Conservation (phyloP, 2,797 vertebrate species). For the Rhinogobio ventralis region DNA sequence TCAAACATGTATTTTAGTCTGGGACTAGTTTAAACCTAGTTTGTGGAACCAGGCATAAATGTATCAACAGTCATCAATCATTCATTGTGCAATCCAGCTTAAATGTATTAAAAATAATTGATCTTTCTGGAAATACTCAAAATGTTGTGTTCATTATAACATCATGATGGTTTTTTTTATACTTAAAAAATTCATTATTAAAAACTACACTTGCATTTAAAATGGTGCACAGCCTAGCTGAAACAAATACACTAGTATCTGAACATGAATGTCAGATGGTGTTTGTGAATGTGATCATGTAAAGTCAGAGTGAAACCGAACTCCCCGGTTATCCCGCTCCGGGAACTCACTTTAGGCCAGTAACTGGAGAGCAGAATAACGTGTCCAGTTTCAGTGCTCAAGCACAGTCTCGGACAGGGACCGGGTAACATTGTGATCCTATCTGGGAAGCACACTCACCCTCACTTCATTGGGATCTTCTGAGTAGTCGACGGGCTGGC, state of each 20-base stretch:
- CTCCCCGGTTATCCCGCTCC: constrained; percentile 56
- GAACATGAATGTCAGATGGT: not conserved
- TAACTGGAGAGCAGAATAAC: constrained; percentile 52
- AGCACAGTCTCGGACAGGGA: no score
- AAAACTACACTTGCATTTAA: not conserved
- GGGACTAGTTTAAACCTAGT: no score
- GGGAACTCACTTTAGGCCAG: constrained; percentile 45
- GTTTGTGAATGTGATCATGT: constrained; percentile 29
- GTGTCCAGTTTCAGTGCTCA: constrained; percentile 15
- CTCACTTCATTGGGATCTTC: constrained; percentile 98
- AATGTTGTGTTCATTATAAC: not conserved
- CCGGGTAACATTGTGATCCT: not conserved
- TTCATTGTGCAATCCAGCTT: not conserved
- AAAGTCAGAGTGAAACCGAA: constrained; percentile 70
- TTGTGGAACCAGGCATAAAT: not conserved
- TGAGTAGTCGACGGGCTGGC: constrained; percentile 95
- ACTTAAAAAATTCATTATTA: not conserved
- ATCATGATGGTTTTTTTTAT: not conserved
- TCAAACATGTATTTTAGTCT: no score
- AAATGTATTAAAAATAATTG: not conserved
- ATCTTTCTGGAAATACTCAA: not conserved
- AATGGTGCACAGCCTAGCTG: not conserved
- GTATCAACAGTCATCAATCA: not conserved
- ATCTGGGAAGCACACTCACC: constrained; percentile 80
- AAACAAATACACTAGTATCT: not conserved